Evolutionary conservation across 2,113 vertebrate species (phyloP).

Genomic region (Galbula dea): DNA sequence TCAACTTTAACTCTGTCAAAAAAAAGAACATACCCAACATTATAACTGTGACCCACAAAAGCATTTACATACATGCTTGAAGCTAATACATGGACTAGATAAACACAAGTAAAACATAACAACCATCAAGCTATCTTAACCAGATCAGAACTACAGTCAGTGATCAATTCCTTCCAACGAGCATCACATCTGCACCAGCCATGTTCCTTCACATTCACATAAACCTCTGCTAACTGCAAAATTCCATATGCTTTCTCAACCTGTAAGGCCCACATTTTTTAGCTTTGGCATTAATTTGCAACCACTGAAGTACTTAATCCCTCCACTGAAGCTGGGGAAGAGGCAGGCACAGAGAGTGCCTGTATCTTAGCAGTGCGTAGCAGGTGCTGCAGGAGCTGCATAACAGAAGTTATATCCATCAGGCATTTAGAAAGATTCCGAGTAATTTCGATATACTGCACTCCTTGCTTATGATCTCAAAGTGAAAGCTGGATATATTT

Average conservation of each 20-base stretch:
- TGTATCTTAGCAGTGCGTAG: not conserved
- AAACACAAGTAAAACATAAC: not conserved
- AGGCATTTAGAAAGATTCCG: not conserved
- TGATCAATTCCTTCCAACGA: not conserved
- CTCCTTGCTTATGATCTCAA: constrained; percentile 24
- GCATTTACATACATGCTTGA: constrained; percentile 7
- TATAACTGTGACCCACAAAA: not conserved
- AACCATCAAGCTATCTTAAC: not conserved
- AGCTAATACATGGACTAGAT: not conserved
- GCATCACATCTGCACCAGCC: not conserved
- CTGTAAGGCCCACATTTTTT: not conserved
- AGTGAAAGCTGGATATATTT: not conserved
- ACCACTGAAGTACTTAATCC: not conserved
- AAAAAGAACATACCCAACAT: constrained; percentile 3
- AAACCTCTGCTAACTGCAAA: not conserved
- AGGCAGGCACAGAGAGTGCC: not conserved
- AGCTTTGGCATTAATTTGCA: not conserved
- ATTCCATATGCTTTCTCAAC: not conserved
- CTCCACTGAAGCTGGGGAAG: not conserved
- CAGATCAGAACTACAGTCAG: not conserved
- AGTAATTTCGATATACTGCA: constrained; percentile 4
- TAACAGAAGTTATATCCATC: not conserved
- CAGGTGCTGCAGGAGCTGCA: not conserved
- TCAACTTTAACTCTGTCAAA: not conserved
- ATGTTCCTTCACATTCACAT: not conserved